These are phyloP conservation scores for Drosophila prosaltans DNA, from an alignment of 1,140 invertebrate species.

Conservation along the genomic window DNA sequence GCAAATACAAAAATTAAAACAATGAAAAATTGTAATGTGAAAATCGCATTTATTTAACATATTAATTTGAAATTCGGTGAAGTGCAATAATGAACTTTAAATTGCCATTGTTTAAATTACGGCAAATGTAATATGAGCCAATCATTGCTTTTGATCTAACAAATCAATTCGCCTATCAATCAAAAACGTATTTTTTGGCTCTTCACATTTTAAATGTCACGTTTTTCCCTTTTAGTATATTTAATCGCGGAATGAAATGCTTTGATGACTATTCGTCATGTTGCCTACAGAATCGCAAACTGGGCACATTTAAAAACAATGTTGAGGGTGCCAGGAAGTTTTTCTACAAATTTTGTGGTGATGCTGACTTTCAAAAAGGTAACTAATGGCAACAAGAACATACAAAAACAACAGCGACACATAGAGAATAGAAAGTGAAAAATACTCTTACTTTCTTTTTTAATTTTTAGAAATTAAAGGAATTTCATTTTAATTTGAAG, in stretches of 20 bases:
- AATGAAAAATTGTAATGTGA: too few relatives aligned
- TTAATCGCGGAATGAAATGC: slow-evolving; percentile 76
- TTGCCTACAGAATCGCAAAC: slow-evolving; percentile 67
- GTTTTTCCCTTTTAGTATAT: slow-evolving; percentile 58
- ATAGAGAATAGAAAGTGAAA: too few relatives aligned
- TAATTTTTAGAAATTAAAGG: too few relatives aligned
- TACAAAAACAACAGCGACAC: too few relatives aligned
- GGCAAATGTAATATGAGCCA: too few relatives aligned
- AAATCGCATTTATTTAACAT: too few relatives aligned
- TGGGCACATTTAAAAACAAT: slow-evolving; percentile 67
- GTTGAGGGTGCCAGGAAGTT: slow-evolving; percentile 74
- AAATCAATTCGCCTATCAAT: not conserved
- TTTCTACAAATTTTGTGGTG: slow-evolving; percentile 74
- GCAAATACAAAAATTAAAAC: slow-evolving; percentile 9
- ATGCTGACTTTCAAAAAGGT: slow-evolving; percentile 74
- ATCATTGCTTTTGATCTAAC: slow-evolving; percentile 6
- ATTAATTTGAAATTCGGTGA: too few relatives aligned
- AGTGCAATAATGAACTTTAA: too few relatives aligned
- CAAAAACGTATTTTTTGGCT: slow-evolving; percentile 40
- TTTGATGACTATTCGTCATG: slow-evolving; percentile 74
- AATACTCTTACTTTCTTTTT: too few relatives aligned
- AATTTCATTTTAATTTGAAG: too few relatives aligned
- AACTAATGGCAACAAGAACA: slow-evolving; percentile 20
- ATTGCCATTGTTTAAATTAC: too few relatives aligned
- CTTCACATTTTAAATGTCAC: not conserved